Evolutionary conservation across 2,797 vertebrate genomes (phyloP).

Genomic region (Poecilia picta): DNA sequence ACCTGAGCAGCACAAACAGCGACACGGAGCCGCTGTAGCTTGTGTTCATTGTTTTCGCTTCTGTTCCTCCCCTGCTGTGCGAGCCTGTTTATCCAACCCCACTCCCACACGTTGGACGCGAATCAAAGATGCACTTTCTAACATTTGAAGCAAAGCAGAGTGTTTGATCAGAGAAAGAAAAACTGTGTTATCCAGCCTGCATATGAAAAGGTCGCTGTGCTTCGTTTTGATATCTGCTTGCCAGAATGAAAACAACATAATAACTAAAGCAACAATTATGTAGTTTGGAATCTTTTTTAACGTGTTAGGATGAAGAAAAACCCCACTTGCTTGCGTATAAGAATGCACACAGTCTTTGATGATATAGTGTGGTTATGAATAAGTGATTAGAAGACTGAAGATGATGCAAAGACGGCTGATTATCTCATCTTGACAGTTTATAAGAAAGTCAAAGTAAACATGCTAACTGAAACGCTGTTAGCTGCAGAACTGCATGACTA

Average conservation of each 20-base stretch:
- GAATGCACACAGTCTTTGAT: background rate
- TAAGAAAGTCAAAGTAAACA: background rate
- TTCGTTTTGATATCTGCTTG: background rate
- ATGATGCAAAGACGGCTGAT: background rate
- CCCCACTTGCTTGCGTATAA: background rate
- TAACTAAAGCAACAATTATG: background rate
- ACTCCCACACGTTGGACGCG: conserved; percentile 37
- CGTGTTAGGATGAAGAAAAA: background rate
- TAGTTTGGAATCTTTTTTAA: background rate
- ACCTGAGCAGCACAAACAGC: conserved; percentile 11
- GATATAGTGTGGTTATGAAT: background rate
- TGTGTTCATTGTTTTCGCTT: conserved; percentile 1
- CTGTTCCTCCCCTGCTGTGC: conserved; percentile 9
- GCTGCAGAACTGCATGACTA: background rate
- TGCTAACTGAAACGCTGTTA: background rate
- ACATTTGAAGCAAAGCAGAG: conserved; percentile 18
- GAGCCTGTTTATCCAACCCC: conserved; percentile 21
- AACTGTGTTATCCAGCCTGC: background rate
- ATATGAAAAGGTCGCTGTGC: conserved; percentile 1
- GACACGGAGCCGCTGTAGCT: conserved; percentile 24
- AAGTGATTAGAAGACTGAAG: background rate
- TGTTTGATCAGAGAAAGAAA: conserved; percentile 1
- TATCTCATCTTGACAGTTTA: background rate
- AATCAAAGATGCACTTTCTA: conserved; percentile 30
- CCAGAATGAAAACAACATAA: background rate